Percentiles rank a stretch among this genome's conserved stretches.
Evolutionary conservation across 2,888 invertebrate genomes (phyloP).

Genomic region (Folsomia candida): DNA sequence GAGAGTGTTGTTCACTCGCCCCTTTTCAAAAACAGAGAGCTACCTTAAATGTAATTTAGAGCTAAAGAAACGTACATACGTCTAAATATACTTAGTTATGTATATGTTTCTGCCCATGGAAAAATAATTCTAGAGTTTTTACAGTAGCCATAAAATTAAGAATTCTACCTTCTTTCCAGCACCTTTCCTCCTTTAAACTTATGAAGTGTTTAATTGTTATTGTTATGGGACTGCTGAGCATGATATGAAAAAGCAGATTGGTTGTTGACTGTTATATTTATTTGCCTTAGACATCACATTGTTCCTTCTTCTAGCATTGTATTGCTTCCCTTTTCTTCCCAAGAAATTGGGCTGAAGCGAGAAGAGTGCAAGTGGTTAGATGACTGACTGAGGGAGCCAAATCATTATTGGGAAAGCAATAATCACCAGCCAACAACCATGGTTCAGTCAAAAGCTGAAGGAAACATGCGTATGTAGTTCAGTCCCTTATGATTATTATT

Average conservation of each 20-base stretch:
- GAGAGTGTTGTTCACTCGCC: background rate
- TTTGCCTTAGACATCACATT: background rate
- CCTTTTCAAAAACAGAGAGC: background rate
- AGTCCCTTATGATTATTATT: no score
- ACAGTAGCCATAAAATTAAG: background rate
- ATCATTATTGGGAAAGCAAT: background rate
- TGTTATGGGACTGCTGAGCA: background rate
- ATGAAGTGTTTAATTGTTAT: background rate
- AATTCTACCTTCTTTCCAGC: background rate
- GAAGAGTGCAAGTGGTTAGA: background rate
- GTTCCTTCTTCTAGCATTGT: no score
- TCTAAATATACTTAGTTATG: no score
- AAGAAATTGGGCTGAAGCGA: background rate
- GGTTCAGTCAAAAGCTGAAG: no score
- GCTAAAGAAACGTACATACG: no score
- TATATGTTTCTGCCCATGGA: no score
- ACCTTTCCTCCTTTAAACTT: background rate
- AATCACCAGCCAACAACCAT: no score
- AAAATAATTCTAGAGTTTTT: background rate
- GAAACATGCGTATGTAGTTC: no score
- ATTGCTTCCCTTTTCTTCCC: background rate
- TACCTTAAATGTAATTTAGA: no score
- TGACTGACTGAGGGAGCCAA: background rate
- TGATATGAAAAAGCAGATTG: no score
- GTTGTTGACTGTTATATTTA: background rate